Percentiles rank a stretch among this genome's conserved stretches.
Evolutionary conservation across 2,888 invertebrate species (phyloP).

Genomic region (Torymus tubicola): DNA sequence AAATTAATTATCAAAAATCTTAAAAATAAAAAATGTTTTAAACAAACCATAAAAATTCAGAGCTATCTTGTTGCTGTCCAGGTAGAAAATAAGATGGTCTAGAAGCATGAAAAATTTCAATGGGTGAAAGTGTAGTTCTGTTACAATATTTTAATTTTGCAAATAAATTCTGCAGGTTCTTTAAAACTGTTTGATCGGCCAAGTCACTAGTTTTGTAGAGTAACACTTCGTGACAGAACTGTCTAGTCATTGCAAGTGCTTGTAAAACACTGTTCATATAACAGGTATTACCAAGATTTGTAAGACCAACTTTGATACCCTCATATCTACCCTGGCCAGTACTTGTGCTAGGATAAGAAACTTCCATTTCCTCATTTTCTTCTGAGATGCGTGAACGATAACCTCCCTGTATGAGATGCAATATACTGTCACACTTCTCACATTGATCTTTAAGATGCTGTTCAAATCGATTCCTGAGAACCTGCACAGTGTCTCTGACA

Average conservation of each 20-base stretch:
- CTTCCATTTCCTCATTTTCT: conserved; percentile 53
- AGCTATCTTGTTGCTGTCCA: conserved; percentile 91
- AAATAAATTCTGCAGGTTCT: conserved; percentile 85
- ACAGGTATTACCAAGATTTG: conserved; percentile 92
- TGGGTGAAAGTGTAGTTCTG: conserved; percentile 83
- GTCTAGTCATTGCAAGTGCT: conserved; percentile 88
- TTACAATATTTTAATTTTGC: conserved; percentile 84
- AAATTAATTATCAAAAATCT: too few species aligned
- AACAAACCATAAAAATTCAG: conserved; percentile 86
- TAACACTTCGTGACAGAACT: conserved; percentile 85
- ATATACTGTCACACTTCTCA: neutral
- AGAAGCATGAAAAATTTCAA: conserved; percentile 83
- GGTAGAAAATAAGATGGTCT: conserved; percentile 87
- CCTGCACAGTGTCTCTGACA: neutral
- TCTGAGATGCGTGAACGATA: conserved; percentile 22
- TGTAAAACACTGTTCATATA: conserved; percentile 94
- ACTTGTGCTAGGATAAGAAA: conserved; percentile 52
- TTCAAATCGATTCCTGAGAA: conserved; percentile 13
- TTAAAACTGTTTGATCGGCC: conserved; percentile 73
- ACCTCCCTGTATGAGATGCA: neutral
- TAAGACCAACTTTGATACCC: conserved; percentile 83
- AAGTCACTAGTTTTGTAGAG: conserved; percentile 64
- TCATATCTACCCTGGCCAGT: conserved; percentile 51
- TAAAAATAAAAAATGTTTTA: conserved; percentile 27
- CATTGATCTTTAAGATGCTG: conserved; percentile 20